Percentiles rank a stretch among this genome's conserved stretches.
These are phyloP conservation scores for Idaea dimidiata DNA, from an alignment of 2,888 invertebrate genomes.

Conservation along the genomic window DNA sequence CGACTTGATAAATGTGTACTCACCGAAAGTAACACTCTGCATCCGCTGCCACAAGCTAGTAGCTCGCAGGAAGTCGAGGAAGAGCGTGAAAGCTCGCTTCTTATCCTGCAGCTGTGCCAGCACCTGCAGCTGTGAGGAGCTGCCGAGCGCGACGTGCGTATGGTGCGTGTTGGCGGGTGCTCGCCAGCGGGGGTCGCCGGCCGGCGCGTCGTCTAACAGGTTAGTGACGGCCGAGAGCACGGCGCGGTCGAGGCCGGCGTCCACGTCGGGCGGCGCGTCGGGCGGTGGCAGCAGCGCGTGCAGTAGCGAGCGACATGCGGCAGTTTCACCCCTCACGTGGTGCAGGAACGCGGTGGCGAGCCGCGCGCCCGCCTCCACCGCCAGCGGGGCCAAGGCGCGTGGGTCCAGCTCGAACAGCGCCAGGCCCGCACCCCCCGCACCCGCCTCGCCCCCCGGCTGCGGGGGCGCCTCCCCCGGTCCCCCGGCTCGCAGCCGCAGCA, in stretches of 20 bases:
- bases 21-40: conserved; percentile 47
- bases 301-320: conserved; percentile 42
- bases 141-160: conserved; percentile 81
- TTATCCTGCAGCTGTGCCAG: conserved; percentile 93
- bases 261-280: conserved; percentile 31
- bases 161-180: conserved; percentile 37
- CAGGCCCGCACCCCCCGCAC: conserved; percentile 71
- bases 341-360: conserved; percentile 90
- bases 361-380: conserved; percentile 62
- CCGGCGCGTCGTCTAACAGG: conserved; percentile 92
- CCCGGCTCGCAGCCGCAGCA: conserved; percentile 54
- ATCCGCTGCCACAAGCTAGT: conserved; percentile 84
- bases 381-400: conserved; percentile 73
- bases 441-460: background rate
- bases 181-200: conserved; percentile 87
- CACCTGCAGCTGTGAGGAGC: conserved; percentile 91
- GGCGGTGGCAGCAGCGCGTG: conserved; percentile 51
- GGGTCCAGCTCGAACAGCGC: conserved; percentile 86
- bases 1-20: background rate
- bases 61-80: conserved; percentile 87
- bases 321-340: conserved; percentile 81
- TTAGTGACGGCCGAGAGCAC: conserved; percentile 83
- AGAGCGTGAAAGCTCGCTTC: conserved; percentile 88
- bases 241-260: conserved; percentile 61
- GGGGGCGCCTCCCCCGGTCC: too few species aligned